Percentiles rank a stretch among this genome's conserved stretches.
Evolutionary conservation across 2,888 invertebrate genomes (phyloP).

Genomic region (Caenorhabditis sinica): DNA sequence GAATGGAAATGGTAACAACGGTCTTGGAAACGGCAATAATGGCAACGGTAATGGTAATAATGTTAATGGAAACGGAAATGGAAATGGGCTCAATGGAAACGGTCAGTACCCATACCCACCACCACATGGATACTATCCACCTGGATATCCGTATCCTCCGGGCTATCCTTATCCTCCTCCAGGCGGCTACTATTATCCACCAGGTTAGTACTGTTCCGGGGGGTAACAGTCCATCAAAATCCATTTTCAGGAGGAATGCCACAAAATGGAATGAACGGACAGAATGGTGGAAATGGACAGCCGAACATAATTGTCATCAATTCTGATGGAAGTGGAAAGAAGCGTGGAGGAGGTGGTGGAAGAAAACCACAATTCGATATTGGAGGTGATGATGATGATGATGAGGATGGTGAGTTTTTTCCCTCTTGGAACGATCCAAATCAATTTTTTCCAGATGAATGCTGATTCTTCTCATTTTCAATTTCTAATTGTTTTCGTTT

Average conservation of each 20-base stretch:
- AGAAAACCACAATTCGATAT: slow-evolving; percentile 18
- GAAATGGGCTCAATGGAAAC: slow-evolving; percentile 2
- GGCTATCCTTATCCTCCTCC: slow-evolving; percentile 26
- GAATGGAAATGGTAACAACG: neutral
- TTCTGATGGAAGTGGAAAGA: slow-evolving; percentile 23
- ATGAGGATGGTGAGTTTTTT: neutral
- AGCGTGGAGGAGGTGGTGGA: slow-evolving; percentile 1
- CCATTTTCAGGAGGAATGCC: slow-evolving; percentile 15
- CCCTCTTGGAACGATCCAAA: neutral
- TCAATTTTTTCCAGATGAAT: slow-evolving; percentile 14
- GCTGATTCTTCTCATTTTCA: neutral
- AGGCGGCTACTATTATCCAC: slow-evolving; percentile 24
- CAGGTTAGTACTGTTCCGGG: neutral
- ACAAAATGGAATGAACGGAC: slow-evolving; percentile 36
- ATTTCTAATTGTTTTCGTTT: neutral
- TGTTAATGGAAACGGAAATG: slow-evolving; percentile 12
- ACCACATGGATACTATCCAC: slow-evolving; percentile 36
- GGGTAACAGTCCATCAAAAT: neutral
- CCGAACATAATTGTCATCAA: slow-evolving; percentile 50
- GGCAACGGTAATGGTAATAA: slow-evolving; percentile 7
- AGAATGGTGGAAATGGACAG: slow-evolving; percentile 41
- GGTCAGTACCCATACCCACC: slow-evolving; percentile 32
- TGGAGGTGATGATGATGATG: slow-evolving; percentile 8
- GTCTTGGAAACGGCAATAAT: neutral
- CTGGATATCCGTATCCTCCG: slow-evolving; percentile 35